Percentiles rank a stretch among this genome's conserved stretches.
phyloP scores from a whole-genome alignment of 2,113 vertebrate species.

The Craseonycteris thonglongyai region DNA sequence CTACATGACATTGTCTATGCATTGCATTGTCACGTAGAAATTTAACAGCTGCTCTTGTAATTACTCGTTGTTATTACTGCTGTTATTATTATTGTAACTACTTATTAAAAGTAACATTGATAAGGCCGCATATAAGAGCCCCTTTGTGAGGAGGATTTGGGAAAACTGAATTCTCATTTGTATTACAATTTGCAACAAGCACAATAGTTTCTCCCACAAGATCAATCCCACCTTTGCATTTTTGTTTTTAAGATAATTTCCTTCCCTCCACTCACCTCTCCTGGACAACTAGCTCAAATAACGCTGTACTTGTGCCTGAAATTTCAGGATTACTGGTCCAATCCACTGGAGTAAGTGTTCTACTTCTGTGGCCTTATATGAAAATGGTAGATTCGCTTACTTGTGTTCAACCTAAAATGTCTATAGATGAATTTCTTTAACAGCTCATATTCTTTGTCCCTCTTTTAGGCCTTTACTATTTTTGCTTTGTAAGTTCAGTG shows the following conservation, averaged over 20 bases:
- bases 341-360: too few relatives aligned
- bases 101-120: not conserved
- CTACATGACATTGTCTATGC: too few relatives aligned
- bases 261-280: not conserved
- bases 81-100: not conserved
- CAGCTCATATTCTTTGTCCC: not conserved
- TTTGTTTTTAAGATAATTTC: not conserved
- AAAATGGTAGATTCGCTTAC: not conserved
- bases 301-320: not conserved
- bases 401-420: not conserved
- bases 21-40: not conserved
- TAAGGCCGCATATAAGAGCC: not conserved
- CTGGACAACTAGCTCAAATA: not conserved
- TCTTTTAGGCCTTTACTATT: not conserved
- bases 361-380: not conserved
- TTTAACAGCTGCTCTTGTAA: not conserved
- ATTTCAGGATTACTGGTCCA: not conserved
- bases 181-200: not conserved
- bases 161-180: not conserved
- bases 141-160: not conserved
- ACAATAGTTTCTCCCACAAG: not conserved
- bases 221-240: not conserved
- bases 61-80: not conserved
- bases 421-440: not conserved
- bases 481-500: not conserved